Evolutionary conservation across 2,797 vertebrate genomes (phyloP), one percentile per base, ranked within the genome.

Genomic region (Xiphorhynchus erythropygius): DNA sequence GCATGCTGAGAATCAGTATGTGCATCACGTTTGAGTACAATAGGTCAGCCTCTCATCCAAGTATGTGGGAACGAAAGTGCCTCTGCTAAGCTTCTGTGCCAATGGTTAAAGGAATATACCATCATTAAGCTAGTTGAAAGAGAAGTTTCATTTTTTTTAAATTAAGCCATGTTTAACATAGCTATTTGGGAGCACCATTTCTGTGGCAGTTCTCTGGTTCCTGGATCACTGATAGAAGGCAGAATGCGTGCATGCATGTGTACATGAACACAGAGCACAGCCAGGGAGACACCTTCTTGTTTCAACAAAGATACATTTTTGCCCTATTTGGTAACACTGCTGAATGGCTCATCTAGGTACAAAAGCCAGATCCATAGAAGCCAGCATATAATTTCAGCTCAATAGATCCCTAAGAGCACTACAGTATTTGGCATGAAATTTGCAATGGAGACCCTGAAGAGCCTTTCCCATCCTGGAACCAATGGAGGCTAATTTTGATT

Each of bases 1-100:
- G 90, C 96, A 94, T 95, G 97, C 96, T 97, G 97, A 94, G 92
- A 98, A 97, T 98, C 94, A 96, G 97, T 97, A 96, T 97, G 97
- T 97, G 96, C 97, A 97, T 96, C 96, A 97, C 94, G 28, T 97
- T 97, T 95, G 96, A 96, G 96, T 96, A 97, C 96, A 97, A 96
- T 97, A 97, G 97, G 96, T 96, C 95, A 97, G 95, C 95, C 87
- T 96, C 82, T 60, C 64, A 87, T 97, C 97, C 96, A 97, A 95
- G 92, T 94, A 92, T 74, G 93, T 84, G 85, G 95, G 80, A 96
- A 94, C 1, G 21, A 95, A 46, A 86, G 37, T 93, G 70, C 93
- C 84, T 90, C 79, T 82, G 37, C 73, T 39, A 63, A 81, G 95
- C 90, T 93, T 96, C 93, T 97, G 93, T 97, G 96, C 94, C 96